Base-by-base conservation (phyloP, 2,113 vertebrate genomes). In the Phoxinus phoxinus region DNA sequence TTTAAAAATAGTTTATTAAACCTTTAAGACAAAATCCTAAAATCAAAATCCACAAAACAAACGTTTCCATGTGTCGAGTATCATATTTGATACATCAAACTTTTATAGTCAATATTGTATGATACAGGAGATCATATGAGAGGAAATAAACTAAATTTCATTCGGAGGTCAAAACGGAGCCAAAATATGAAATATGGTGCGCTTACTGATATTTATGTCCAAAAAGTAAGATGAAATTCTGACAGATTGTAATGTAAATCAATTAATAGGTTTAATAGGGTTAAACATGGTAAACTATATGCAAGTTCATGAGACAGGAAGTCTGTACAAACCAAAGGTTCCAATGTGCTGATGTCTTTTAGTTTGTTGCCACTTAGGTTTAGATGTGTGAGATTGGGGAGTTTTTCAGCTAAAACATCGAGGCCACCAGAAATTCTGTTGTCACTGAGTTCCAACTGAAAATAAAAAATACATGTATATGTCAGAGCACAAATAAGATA, bases 321-420 rank as follows among this genome's bases (percentile, higher is more conserved):
- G 12, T 17, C 2, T 72, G 46, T 8, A 92, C 97, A 90, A 93
- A 98, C 97, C 96, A 98, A 94, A 35, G 97, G 97, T 89, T 97
- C 97, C 95, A 98, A 94, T 21, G 96, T 97, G 91, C 96, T 96
- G 93, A 97, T 96, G 89, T 98, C 97, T 93, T 97, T 98, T 93
- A 98, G 95, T 92, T 97, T 97, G 94, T 97, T 98, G 90, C 97
- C 97, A 89, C 96, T 97, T 90, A 98, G 93, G 86, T 97, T 97
- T 94, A 98, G 93, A 93, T 97, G 96, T 90, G 95, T 97, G 91
- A 98, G 96, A 92, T 96, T 97, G 82, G 96, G 96, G 59, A 97
- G 95, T 94, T 97, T 97, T 92, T 97, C 96, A 91, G 97, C 96
- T 95, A 98, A 94, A 94, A 97, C 96, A 85, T 97, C 96, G 79